Percentiles rank a stretch among this genome's conserved stretches.
These are phyloP conservation scores for Porites divaricata DNA, from an alignment of 92 coral and sea anemone species.

Conservation along the genomic window DNA sequence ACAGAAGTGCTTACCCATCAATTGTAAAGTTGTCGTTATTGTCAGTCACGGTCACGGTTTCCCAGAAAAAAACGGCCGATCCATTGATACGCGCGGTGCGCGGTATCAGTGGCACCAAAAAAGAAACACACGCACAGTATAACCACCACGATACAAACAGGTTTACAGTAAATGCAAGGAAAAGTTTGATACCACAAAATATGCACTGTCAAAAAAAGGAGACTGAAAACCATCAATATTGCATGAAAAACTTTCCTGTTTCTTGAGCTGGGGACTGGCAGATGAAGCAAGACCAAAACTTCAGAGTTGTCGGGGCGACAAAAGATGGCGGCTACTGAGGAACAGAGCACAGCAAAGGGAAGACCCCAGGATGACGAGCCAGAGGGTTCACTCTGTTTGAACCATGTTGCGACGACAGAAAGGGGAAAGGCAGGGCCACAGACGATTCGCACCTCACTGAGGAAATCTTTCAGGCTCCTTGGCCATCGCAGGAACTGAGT, in stretches of 20 bases:
- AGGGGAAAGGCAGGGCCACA: no score
- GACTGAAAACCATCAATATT: conserved; percentile 27
- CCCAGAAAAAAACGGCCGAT: not conserved
- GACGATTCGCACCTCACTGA: no score
- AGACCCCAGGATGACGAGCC: not conserved
- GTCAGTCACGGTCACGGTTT: no score
- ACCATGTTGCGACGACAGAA: no score
- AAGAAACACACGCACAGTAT: not conserved
- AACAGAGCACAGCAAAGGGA: conserved; percentile 26
- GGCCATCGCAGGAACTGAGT: conserved; percentile 68
- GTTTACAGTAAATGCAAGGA: not conserved
- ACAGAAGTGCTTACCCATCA: no score
- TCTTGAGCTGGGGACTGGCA: no score
- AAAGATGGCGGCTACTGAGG: conserved; percentile 59
- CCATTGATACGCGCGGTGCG: not conserved
- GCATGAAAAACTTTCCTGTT: conserved; percentile 34
- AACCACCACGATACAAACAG: not conserved
- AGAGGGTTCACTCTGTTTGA: no score
- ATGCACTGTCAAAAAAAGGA: conserved; percentile 5
- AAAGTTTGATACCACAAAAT: not conserved
- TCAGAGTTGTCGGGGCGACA: not conserved
- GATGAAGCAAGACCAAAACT: no score
- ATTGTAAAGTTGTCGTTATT: no score
- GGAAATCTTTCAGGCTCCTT: conserved; percentile 16
- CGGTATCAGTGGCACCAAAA: not conserved